Conservation (phyloP, 2,888 invertebrate genomes). For the Volucella inflata region DNA sequence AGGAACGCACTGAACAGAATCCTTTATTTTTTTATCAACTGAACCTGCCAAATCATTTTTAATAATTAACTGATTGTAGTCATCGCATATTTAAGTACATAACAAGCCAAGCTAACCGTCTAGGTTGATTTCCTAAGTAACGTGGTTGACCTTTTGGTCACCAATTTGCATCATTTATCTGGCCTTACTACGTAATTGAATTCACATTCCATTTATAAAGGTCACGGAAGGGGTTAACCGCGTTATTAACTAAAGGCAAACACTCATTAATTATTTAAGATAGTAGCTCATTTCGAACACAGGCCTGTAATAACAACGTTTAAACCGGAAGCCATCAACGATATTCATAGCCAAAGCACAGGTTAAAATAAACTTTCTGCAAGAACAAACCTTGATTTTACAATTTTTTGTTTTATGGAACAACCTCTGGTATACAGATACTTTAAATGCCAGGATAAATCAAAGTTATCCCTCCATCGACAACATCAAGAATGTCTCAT, state of each 20-base stretch:
- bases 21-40: too few relatives aligned
- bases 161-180: not conserved
- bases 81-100: too few relatives aligned
- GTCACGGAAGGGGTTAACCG: not conserved
- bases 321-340: not conserved
- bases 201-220: conserved; percentile 17
- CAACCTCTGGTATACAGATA: conserved; percentile 7
- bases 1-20: too few relatives aligned
- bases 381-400: not conserved
- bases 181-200: conserved; percentile 25
- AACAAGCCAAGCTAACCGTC: too few relatives aligned
- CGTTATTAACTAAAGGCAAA: conserved; percentile 5
- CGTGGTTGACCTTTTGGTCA: too few relatives aligned
- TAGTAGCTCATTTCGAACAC: not conserved
- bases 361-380: not conserved
- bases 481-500: not conserved
- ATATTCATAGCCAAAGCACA: not conserved
- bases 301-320: not conserved
- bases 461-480: conserved; percentile 1
- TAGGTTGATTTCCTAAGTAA: too few relatives aligned
- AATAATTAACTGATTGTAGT: too few relatives aligned
- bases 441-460: conserved; percentile 36
- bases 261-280: conserved; percentile 27
- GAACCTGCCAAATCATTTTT: too few relatives aligned
- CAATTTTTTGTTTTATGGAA: not conserved